phyloP scores from a whole-genome alignment of 2,113 vertebrate species.

The Pluvialis apricaria region DNA sequence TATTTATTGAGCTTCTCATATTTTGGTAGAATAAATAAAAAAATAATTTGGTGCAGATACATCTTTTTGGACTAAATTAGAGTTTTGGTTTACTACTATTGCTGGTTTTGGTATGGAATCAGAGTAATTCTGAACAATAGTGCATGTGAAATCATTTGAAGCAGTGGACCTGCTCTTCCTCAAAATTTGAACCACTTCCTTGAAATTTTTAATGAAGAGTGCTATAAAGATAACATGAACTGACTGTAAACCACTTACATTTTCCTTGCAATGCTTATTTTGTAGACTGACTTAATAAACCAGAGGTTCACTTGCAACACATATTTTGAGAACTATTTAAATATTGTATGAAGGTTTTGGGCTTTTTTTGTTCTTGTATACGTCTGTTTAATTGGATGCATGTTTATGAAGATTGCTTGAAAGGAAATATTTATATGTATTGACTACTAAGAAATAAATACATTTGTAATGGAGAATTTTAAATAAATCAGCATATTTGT shows the following conservation, averaged over 20 bases:
- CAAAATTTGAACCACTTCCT: background rate
- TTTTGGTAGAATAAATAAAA: background rate
- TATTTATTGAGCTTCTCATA: background rate
- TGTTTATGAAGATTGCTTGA: background rate
- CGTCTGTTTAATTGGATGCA: background rate
- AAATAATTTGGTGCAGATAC: background rate
- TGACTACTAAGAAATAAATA: background rate
- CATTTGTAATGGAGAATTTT: background rate
- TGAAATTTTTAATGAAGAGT: background rate
- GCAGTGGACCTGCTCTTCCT: background rate
- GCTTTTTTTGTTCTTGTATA: background rate
- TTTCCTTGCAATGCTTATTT: background rate
- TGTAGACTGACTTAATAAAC: background rate
- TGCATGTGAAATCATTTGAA: background rate
- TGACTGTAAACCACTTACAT: background rate
- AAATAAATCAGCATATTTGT: background rate
- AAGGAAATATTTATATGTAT: background rate
- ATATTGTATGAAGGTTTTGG: background rate
- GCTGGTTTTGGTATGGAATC: background rate
- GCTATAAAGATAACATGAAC: background rate
- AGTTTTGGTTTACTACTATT: background rate
- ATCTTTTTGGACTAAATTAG: background rate
- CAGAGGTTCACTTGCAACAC: background rate
- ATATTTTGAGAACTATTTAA: background rate
- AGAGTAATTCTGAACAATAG: background rate